These are phyloP conservation scores for Buphagus erythrorhynchus DNA, from an alignment of 2,797 vertebrate species.

Conservation along the genomic window DNA sequence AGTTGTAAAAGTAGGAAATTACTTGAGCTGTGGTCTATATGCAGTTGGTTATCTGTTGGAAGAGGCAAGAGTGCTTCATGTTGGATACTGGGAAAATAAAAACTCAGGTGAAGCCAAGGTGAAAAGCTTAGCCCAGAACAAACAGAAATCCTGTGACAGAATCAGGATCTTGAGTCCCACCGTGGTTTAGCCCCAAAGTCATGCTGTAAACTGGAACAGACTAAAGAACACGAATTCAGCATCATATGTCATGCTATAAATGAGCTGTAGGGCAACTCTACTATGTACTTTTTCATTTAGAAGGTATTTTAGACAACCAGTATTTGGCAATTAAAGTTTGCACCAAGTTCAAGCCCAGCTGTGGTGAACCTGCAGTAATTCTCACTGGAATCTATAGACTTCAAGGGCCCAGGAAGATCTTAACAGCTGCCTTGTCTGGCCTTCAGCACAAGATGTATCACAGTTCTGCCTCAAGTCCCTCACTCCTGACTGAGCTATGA, in stretches of 20 bases:
- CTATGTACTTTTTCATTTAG: background rate
- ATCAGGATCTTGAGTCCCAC: background rate
- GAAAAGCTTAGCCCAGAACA: background rate
- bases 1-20: background rate
- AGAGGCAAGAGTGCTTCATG: background rate
- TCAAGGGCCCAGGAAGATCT: background rate
- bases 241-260: background rate
- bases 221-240: background rate
- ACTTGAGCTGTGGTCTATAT: background rate
- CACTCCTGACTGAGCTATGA: slow-evolving; percentile 21
- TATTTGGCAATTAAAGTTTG: background rate
- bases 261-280: background rate
- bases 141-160: background rate
- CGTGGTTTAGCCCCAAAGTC: background rate
- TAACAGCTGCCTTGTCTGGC: background rate
- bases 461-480: background rate
- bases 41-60: background rate
- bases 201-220: background rate
- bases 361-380: background rate
- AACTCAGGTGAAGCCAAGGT: background rate
- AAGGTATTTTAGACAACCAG: background rate
- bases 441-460: background rate
- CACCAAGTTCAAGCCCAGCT: background rate
- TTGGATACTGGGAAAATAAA: background rate
- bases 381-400: background rate